Evolutionary conservation across 2,888 invertebrate genomes (phyloP), one percentile per base, ranked within the genome.

Genomic region (Andrena bicolor): DNA sequence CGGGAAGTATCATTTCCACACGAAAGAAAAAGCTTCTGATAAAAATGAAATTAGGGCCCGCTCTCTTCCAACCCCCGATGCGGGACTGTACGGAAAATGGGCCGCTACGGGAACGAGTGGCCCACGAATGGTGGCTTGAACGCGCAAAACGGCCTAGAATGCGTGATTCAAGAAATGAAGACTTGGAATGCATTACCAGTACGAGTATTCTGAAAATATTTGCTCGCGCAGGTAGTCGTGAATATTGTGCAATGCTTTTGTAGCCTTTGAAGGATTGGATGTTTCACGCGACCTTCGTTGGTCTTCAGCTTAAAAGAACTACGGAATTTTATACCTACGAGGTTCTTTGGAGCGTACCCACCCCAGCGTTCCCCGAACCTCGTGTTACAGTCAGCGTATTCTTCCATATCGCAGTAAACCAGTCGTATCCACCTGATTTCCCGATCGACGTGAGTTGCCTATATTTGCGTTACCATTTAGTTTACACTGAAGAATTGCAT

Each of bases 311-410:
- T 23, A 75, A 83, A 41, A 23, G 49, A 7, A 61, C 20, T 3
- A 73, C 82, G 7, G 83, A 91, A 49, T 83, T 87, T 84, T 91
- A 89, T 53, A 81, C 76, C 13, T 93, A 92, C 71, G 84, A 94
- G 91, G 93, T 92, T 10, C 90, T 92, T 63, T 95, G 94, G 93
- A 94, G 94, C 83, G 90, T 94, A 48, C 94, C 94, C 16, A 94
- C 94, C 5, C 85, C 88, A 16, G 86, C 89, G 23, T 94, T 94
- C 88, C 95, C 95, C 0, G 93, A 94, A 75, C 93, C 95, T 5
- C 94, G 94, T 88, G 94, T 94, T 0, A 94, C 94, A 20, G 94
- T 94, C n/a, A 94, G 93, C 74, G 92, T 95, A 56, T 94, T 91
- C 79, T 94, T 95, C 81, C 93, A 90, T 1, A 88, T 95, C 4